Evolutionary conservation across 2,888 invertebrate genomes (phyloP).

Genomic region (Ochropleura plecta): DNA sequence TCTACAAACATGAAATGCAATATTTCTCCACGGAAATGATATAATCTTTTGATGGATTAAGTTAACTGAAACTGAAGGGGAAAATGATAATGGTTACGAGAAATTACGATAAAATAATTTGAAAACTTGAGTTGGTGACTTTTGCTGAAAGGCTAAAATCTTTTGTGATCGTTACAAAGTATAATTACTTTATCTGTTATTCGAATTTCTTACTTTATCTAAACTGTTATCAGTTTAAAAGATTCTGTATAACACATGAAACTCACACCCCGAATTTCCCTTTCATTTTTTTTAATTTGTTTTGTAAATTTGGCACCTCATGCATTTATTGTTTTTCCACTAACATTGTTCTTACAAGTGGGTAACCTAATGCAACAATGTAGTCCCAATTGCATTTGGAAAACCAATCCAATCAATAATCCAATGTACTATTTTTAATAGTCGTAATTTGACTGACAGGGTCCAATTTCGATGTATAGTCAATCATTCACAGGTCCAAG

Average conservation of each 20-base stretch:
- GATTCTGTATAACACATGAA: background rate
- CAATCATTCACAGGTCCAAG: no score
- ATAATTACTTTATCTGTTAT: background rate
- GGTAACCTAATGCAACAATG: no score
- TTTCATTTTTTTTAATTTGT: no score
- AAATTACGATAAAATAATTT: conserved; percentile 8
- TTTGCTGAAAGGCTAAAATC: conserved; percentile 6
- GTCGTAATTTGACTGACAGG: no score
- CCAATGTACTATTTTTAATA: no score
- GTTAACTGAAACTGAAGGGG: background rate
- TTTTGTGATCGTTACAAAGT: background rate
- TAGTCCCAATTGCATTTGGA: no score
- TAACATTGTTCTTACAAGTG: no score
- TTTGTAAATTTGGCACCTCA: no score
- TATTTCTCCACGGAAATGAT: conserved; percentile 10
- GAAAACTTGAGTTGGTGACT: background rate
- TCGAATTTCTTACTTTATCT: background rate
- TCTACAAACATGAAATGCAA: conserved; percentile 34
- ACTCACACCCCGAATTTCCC: background rate
- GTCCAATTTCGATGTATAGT: no score
- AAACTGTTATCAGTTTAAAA: background rate
- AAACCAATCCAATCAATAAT: no score
- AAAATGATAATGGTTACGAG: background rate
- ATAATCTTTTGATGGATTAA: conserved; percentile 29
- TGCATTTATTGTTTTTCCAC: no score